Evolutionary conservation across 1,140 invertebrate genomes (phyloP).

Genomic region (Halyomorpha halys): DNA sequence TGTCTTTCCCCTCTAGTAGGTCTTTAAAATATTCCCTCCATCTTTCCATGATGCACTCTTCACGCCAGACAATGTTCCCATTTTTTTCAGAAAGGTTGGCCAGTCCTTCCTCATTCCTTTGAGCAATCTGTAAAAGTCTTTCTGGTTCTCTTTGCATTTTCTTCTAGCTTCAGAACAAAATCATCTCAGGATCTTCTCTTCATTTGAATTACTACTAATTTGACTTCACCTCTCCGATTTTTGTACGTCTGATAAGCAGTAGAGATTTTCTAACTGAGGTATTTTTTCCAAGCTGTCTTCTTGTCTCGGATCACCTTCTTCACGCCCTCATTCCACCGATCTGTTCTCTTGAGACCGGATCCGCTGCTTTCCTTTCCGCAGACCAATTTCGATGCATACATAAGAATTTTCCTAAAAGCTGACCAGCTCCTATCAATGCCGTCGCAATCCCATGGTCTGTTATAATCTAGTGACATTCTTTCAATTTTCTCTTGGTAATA

Average conservation of each 20-base stretch:
- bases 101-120: neutral
- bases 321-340: neutral
- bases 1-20: too few relatives aligned
- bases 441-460: neutral
- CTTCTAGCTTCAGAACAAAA: neutral
- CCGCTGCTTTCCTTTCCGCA: neutral
- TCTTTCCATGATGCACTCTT: neutral
- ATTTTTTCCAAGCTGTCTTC: neutral
- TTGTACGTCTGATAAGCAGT: too few relatives aligned
- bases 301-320: neutral
- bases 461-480: too few relatives aligned
- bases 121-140: neutral
- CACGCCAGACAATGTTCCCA: neutral
- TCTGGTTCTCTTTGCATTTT: neutral
- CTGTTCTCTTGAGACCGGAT: neutral
- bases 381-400: neutral
- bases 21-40: too few relatives aligned
- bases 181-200: neutral
- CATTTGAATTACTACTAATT: too few relatives aligned
- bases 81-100: neutral
- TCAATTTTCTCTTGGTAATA: too few relatives aligned
- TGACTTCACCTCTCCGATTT: neutral
- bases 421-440: neutral
- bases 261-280: neutral
- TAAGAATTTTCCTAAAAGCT: neutral